A percentile compares a stretch with the other conserved stretches of the same genome.
These are phyloP conservation scores for Xestia rhomboidea DNA, from an alignment of 2,888 invertebrate species.

Conservation along the genomic window DNA sequence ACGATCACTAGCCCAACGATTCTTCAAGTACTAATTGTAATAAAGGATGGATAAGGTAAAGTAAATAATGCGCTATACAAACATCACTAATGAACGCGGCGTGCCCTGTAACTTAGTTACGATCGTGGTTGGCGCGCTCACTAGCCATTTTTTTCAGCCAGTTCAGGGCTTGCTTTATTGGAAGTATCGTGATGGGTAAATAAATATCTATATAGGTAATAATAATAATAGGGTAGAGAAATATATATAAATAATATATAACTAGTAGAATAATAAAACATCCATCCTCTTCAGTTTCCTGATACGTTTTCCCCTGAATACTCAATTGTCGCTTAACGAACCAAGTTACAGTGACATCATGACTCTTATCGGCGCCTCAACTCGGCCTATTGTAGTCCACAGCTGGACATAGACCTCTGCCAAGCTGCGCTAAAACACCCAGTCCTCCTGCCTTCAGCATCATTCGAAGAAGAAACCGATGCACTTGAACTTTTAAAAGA, in stretches of 20 bases:
- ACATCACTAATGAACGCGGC: conserved; percentile 5
- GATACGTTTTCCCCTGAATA: neutral
- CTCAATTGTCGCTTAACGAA: neutral
- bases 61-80: conserved; percentile 9
- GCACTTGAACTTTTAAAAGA: neutral
- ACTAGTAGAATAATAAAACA: neutral
- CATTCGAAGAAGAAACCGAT: neutral
- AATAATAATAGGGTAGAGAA: too few relatives aligned
- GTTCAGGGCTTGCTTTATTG: neutral
- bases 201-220: too few relatives aligned
- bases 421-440: neutral
- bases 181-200: neutral
- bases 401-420: neutral
- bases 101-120: neutral
- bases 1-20: neutral
- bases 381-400: neutral
- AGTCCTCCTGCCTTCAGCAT: neutral
- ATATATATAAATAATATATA: neutral
- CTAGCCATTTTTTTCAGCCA: conserved; percentile 3
- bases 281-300: too few relatives aligned
- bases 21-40: neutral
- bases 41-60: neutral
- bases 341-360: neutral
- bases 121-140: neutral
- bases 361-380: too few relatives aligned